Evolutionary conservation across 92 coral and sea anemone genomes (phyloP).

Genomic region (Epizoanthus stellaris): DNA sequence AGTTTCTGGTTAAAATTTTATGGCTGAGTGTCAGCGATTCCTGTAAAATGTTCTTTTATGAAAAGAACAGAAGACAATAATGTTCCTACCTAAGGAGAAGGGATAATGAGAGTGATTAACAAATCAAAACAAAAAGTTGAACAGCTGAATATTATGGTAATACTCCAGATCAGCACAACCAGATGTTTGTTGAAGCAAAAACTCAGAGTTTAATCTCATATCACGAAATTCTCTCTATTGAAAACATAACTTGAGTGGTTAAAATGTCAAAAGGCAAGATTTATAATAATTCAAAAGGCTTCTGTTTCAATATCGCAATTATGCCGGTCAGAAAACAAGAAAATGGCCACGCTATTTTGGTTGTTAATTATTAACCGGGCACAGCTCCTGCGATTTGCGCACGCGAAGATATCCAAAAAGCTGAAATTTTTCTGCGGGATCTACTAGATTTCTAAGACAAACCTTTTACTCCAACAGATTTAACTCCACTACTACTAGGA

Average conservation of each 20-base stretch:
- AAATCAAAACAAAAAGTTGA: constrained; percentile 62
- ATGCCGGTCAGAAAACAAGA: constrained; percentile 3
- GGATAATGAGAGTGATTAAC: constrained; percentile 60
- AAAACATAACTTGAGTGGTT: constrained; percentile 12
- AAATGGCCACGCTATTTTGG: constrained; percentile 29
- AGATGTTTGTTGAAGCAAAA: constrained; percentile 24
- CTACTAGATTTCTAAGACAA: not conserved
- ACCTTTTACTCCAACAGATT: not conserved
- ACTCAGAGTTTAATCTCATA: not conserved
- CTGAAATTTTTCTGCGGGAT: not conserved
- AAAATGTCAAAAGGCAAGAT: not conserved
- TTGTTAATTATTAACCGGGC: constrained; percentile 13
- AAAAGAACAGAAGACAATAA: constrained; percentile 56
- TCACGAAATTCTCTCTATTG: constrained; percentile 1
- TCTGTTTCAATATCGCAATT: not conserved
- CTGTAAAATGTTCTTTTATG: constrained; percentile 71
- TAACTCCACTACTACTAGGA: too few species aligned
- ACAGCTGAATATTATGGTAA: constrained; percentile 70
- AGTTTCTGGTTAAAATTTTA: constrained; percentile 48
- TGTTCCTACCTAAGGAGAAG: constrained; percentile 34
- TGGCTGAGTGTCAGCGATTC: constrained; percentile 39
- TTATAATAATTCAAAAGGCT: not conserved
- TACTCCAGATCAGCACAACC: constrained; percentile 8
- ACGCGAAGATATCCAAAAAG: constrained; percentile 27
- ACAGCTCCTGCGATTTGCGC: constrained; percentile 1